Conservation (phyloP, 2,113 vertebrate species). For the Phalacrocorax carbo region DNA sequence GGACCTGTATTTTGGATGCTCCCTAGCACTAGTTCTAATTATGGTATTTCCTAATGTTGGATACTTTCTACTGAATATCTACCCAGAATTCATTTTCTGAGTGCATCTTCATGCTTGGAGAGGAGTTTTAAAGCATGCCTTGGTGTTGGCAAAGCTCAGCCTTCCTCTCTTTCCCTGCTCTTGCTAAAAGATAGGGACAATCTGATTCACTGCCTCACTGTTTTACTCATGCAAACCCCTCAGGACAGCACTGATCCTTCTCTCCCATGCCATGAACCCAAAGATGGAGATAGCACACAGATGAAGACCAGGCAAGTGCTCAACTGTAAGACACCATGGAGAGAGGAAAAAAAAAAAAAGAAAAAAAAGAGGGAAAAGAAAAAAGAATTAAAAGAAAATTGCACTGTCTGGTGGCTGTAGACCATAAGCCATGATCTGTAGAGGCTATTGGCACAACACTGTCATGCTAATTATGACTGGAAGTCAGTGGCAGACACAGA, state of each 20-base stretch:
- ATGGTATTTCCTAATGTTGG: not conserved
- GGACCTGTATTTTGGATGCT: not conserved
- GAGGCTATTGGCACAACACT: not conserved
- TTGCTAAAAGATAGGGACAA: not conserved
- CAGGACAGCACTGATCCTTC: not conserved
- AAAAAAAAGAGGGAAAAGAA: too few relatives aligned
- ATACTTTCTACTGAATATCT: not conserved
- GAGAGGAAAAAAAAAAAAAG: accelerated
- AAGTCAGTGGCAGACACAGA: not conserved
- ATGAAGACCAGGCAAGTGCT: not conserved
- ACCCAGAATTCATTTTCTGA: not conserved
- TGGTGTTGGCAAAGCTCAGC: not conserved
- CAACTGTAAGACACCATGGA: not conserved
- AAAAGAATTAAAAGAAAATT: not conserved
- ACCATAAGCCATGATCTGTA: not conserved
- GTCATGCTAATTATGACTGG: not conserved
- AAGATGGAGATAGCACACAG: not conserved
- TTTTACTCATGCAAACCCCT: not conserved
- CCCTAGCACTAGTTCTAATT: not conserved
- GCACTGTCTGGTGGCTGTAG: not conserved
- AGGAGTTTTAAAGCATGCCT: not conserved
- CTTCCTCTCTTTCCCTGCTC: not conserved
- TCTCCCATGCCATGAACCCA: not conserved
- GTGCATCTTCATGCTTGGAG: not conserved
- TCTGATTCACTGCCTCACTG: not conserved